These are phyloP conservation scores for Limnephilus auricula DNA, from an alignment of 2,888 invertebrate species.

Conservation along the genomic window DNA sequence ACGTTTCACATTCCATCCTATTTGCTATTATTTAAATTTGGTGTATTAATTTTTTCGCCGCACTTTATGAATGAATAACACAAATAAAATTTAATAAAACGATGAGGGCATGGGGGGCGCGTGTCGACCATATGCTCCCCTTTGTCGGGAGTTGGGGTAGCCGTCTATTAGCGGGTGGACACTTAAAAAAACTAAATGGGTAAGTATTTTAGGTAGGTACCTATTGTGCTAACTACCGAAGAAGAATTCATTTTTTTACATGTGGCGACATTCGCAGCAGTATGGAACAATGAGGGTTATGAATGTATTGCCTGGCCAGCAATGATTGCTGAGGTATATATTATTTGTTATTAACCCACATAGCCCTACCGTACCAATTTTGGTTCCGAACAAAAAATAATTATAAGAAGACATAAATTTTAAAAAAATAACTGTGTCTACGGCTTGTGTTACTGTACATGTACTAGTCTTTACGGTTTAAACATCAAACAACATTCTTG, in stretches of 20 bases:
- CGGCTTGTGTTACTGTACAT: too few relatives aligned
- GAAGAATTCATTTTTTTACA: constrained; percentile 26
- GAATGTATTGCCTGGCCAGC: not conserved
- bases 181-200: not conserved
- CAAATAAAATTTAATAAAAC: not conserved
- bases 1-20: not conserved
- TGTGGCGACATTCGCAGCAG: not conserved
- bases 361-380: too few relatives aligned
- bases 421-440: too few relatives aligned
- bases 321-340: not conserved
- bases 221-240: not conserved
- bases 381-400: too few relatives aligned
- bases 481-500: too few relatives aligned
- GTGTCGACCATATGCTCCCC: constrained; percentile 51
- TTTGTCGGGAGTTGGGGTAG: not conserved
- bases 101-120: constrained; percentile 46
- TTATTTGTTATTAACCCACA: too few relatives aligned
- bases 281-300: not conserved
- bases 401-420: too few relatives aligned
- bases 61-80: constrained; percentile 25
- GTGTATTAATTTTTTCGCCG: constrained; percentile 17
- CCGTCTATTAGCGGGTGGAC: not conserved
- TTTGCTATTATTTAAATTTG: not conserved
- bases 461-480: too few relatives aligned
- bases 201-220: not conserved